A percentile compares a stretch with the other conserved stretches of the same genome.
Evolutionary conservation across 23 tunicate genomes (phyloP).

Genomic region (Clavelina lepadiformis): DNA sequence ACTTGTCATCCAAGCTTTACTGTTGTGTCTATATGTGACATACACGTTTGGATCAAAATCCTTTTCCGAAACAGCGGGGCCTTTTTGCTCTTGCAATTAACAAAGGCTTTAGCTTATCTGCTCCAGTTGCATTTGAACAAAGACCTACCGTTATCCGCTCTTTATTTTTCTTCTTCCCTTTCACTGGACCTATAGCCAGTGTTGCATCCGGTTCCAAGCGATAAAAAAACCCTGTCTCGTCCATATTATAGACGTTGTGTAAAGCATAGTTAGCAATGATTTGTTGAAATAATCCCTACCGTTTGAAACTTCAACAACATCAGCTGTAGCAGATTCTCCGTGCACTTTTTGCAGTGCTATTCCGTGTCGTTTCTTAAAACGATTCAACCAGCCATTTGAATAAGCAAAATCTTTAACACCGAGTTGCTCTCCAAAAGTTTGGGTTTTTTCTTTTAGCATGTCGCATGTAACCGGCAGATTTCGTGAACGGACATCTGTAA

Average conservation of each 20-base stretch:
- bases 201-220: background rate
- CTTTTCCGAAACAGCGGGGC: conserved; percentile 1
- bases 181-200: conserved; percentile 7
- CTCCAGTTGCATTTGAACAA: conserved; percentile 8
- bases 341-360: conserved; percentile 11
- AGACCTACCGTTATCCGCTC: conserved; percentile 2
- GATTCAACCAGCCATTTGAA: conserved; percentile 16
- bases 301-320: conserved; percentile 10
- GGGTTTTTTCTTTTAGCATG: too few relatives aligned
- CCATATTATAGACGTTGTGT: conserved; percentile 2
- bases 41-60: conserved; percentile 7
- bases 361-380: conserved; percentile 11
- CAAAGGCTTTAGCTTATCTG: conserved; percentile 10
- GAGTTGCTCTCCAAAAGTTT: too few relatives aligned
- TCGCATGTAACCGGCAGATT: too few relatives aligned
- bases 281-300: conserved; percentile 5
- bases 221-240: background rate
- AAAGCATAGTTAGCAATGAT: conserved; percentile 15
- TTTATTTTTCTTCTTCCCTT: conserved; percentile 1
- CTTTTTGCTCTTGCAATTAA: conserved; percentile 14
- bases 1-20: conserved; percentile 5
- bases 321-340: conserved; percentile 11
- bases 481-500: too few relatives aligned
- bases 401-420: conserved; percentile 7
- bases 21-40: conserved; percentile 11